Evolutionary conservation across 2,797 vertebrate species (phyloP).

Genomic region (Pseudochirops cupreus): DNA sequence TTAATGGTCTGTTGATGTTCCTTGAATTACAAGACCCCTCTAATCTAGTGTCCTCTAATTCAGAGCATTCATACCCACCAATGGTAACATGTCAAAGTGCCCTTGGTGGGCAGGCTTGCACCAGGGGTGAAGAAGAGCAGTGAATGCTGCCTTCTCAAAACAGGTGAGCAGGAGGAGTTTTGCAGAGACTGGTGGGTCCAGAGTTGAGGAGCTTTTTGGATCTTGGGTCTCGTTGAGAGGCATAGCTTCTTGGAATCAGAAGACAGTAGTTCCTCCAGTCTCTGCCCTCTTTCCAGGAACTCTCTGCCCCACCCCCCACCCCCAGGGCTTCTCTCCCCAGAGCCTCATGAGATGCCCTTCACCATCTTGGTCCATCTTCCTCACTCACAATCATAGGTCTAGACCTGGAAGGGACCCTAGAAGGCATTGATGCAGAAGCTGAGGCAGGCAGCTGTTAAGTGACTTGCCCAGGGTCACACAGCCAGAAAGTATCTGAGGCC

Average conservation of each 20-base stretch:
- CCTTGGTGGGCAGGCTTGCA: background rate
- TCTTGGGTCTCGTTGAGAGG: too few relatives aligned
- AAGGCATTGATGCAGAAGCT: too few relatives aligned
- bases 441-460: too few relatives aligned
- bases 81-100: background rate
- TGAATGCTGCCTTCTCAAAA: background rate
- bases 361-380: background rate
- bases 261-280: background rate
- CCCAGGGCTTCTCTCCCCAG: too few relatives aligned
- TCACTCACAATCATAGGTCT: background rate
- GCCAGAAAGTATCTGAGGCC: too few relatives aligned
- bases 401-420: too few relatives aligned
- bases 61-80: conserved; percentile 22
- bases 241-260: background rate
- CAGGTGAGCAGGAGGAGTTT: background rate
- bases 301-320: too few relatives aligned
- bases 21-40: conserved; percentile 46
- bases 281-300: background rate
- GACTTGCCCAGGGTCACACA: too few relatives aligned
- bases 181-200: background rate
- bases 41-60: conserved; percentile 29
- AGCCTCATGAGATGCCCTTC: background rate
- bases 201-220: background rate
- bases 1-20: conserved; percentile 11
- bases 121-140: background rate